Evolutionary conservation across 2,797 vertebrate genomes (phyloP).

Genomic region (Karalla daura): DNA sequence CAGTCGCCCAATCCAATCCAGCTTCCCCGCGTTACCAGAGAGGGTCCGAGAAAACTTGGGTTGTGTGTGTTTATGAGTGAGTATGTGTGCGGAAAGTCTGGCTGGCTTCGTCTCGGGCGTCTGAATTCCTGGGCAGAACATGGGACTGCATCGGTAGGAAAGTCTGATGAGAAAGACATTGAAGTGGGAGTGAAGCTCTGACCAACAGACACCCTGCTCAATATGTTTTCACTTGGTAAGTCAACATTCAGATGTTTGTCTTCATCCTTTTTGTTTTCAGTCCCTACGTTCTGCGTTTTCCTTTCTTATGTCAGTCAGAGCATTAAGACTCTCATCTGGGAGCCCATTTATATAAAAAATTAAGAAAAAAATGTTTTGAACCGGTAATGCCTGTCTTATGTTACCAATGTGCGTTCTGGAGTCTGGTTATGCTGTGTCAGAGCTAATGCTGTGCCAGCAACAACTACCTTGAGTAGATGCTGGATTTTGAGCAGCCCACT

Average conservation of each 20-base stretch:
- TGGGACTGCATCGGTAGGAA: conserved; percentile 59
- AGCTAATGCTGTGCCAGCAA: conserved; percentile 23
- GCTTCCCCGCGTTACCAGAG: conserved; percentile 29
- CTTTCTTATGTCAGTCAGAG: conserved; percentile 1
- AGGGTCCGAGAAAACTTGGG: conserved; percentile 34
- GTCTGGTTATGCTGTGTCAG: conserved; percentile 15
- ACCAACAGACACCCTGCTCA: conserved; percentile 47
- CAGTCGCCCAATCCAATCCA: conserved; percentile 48
- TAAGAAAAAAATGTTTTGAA: conserved; percentile 2
- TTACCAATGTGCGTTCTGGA: conserved; percentile 6
- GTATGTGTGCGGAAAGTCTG: conserved; percentile 67
- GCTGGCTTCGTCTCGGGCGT: conserved; percentile 50
- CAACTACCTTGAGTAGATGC: background rate
- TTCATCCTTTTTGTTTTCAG: conserved; percentile 5
- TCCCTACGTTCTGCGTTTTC: background rate
- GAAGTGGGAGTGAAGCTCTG: conserved; percentile 52
- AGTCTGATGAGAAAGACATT: conserved; percentile 61
- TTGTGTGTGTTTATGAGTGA: conserved; percentile 52
- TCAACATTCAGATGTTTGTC: conserved; percentile 51
- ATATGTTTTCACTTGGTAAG: conserved; percentile 86
- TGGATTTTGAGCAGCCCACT: conserved; percentile 35
- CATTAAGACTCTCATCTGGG: conserved; percentile 1
- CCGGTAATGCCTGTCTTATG: background rate
- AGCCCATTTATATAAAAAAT: background rate
- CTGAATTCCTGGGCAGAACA: conserved; percentile 63